Evolutionary conservation across 35 echinoderm and acorn worm genomes (phyloP).

Genomic region (Ophiothrix spiculata): DNA sequence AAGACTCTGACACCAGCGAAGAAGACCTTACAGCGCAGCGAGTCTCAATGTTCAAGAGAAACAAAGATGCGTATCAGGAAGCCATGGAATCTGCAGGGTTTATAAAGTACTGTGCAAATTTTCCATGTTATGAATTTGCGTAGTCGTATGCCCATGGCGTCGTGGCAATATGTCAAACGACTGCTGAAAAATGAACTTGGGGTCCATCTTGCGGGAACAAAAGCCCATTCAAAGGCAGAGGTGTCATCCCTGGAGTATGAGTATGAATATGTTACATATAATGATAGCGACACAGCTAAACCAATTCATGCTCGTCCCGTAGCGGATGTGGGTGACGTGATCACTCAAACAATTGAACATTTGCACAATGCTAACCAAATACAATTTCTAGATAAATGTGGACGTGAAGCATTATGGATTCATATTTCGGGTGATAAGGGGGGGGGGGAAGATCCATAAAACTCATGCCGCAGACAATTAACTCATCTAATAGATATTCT

Average conservation of each 20-base stretch:
- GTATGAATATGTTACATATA: not conserved
- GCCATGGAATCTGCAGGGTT: not conserved
- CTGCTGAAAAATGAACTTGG: not conserved
- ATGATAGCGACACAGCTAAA: not conserved
- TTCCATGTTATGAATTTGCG: not conserved
- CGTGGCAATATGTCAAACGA: not conserved
- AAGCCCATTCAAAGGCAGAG: not conserved
- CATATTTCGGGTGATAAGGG: not conserved
- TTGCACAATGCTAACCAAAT: not conserved
- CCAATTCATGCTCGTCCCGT: not conserved
- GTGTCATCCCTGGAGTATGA: not conserved
- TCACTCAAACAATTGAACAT: not conserved
- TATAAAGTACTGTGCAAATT: not conserved
- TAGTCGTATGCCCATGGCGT: not conserved
- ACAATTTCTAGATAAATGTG: not conserved
- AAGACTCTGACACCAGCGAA: not conserved
- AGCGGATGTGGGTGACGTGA: not conserved
- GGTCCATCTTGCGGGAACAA: not conserved
- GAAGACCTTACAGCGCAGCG: not conserved
- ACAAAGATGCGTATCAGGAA: not conserved
- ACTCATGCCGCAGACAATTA: not conserved
- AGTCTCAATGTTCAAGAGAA: not conserved
- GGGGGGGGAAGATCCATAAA: not conserved
- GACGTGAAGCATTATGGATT: not conserved
- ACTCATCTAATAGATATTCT: not conserved